Conservation (phyloP, 2,113 vertebrate species). For the Myanophis thanlyinensis region DNA sequence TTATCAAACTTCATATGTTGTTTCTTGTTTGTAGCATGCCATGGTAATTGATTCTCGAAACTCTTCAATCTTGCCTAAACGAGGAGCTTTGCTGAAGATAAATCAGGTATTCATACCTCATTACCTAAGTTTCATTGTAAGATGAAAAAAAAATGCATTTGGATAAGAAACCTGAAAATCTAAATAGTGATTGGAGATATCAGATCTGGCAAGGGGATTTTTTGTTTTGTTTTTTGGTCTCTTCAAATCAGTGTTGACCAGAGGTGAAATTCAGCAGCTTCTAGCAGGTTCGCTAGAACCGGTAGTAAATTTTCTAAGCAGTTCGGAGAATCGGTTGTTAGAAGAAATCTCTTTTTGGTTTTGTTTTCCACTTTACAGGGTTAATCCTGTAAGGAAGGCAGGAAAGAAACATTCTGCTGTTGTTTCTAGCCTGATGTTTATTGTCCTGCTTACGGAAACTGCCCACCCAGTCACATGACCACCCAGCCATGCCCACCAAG, state of each 20-base stretch:
- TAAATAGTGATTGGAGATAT: not conserved
- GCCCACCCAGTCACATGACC: no score
- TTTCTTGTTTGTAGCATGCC: slow-evolving; percentile 77
- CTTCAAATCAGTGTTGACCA: not conserved
- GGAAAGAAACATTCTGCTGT: no score
- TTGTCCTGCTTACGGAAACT: no score
- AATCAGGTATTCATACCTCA: slow-evolving; percentile 80
- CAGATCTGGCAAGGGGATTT: not conserved
- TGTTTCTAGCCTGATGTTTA: no score
- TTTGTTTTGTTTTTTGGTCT: not conserved
- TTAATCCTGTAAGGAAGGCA: no score
- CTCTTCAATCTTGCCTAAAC: slow-evolving; percentile 87
- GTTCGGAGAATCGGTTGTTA: no score
- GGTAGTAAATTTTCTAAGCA: no score
- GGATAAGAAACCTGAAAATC: not conserved
- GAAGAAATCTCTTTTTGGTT: no score
- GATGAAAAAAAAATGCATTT: not conserved
- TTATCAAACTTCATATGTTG: not conserved
- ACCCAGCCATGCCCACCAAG: no score
- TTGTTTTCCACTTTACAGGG: no score
- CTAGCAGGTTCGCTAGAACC: no score
- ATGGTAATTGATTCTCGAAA: slow-evolving; percentile 91
- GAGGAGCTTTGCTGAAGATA: slow-evolving; percentile 88
- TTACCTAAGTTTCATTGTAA: not conserved
- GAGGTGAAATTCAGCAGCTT: no score